Base-by-base conservation (phyloP, 2,888 invertebrate species). In the Protula sp. region DNA sequence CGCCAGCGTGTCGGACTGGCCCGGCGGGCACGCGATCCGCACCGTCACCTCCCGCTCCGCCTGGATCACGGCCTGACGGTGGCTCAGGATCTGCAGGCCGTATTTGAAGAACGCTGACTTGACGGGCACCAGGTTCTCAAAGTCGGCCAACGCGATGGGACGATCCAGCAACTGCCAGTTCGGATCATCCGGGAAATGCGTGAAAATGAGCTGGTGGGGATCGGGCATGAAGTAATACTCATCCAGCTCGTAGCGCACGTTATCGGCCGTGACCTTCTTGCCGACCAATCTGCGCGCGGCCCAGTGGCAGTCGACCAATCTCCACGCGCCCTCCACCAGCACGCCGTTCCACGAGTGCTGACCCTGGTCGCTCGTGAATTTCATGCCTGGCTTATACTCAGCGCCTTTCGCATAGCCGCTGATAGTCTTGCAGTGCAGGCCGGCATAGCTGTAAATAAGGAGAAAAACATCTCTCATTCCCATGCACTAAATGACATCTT, bases 271-370 rank as follows among this genome's bases (percentile, higher is more conserved):
- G 45, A 64, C 72, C 68, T 79, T 78, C 65, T 80, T 81, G 48
- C 81, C 80, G 30, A 81, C 78, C 62, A 81, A 74, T 52, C 81
- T 70, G 19, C 81, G 68, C 3, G 81, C 79, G 2, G 80, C 81
- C 81, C 81, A 81, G 65, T 81, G 81, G 50, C 78, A 79, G 65
- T 81, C 81, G 14, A 81, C 75, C 55, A 81, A 67, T 51, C 80
- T 77, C 80, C 80, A 81, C 22, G 77, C 76, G 3, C 78, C 78
- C 47, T 79, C 75, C 62, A 81, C 79, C 61, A 80, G 75, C 26
- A 81, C 79, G 22, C 80, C 77, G 54, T 80, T 81, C 81, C 81
- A 81, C 2, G 80, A 78, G 67, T 81, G 81, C 66, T 79, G 78
- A 61, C 78, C 80, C 55, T 75, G 72, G 4, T 77, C 77, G 0